Evolutionary conservation across 2,888 invertebrate species (phyloP).

Genomic region (Pinctada fucata): DNA sequence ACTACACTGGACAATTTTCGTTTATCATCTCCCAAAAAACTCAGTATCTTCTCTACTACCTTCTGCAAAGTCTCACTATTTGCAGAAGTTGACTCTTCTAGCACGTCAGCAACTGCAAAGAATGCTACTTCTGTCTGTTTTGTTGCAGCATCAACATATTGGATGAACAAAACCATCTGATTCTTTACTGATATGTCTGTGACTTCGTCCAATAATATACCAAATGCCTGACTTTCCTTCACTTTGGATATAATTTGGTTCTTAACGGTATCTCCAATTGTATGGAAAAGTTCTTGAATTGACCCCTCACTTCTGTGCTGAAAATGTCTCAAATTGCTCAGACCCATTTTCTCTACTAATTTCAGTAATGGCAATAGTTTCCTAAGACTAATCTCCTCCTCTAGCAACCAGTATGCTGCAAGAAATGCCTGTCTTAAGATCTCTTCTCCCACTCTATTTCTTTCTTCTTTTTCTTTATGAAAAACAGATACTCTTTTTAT

Average conservation of each 20-base stretch:
- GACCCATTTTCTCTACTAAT: conserved; percentile 6
- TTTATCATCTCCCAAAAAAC: conserved; percentile 1
- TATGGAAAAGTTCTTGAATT: conserved; percentile 17
- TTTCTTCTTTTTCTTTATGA: conserved; percentile 18
- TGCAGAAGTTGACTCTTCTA: conserved; percentile 13
- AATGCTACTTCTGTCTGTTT: conserved; percentile 1
- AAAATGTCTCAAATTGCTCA: neutral
- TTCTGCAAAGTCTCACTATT: conserved; percentile 25
- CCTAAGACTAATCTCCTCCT: conserved; percentile 14
- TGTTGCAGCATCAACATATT: conserved; percentile 1
- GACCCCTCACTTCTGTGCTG: conserved; percentile 8
- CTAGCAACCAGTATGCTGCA: conserved; percentile 27
- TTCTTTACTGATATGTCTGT: conserved; percentile 21
- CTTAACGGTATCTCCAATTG: conserved; percentile 19
- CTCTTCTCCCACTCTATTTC: conserved; percentile 4
- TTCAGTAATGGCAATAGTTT: conserved; percentile 6
- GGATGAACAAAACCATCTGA: conserved; percentile 23
- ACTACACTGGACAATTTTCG: conserved; percentile 17
- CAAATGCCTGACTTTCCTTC: neutral
- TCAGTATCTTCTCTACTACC: conserved; percentile 1
- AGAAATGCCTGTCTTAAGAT: conserved; percentile 8
- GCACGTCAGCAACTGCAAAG: conserved; percentile 17
- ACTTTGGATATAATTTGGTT: conserved; percentile 11
- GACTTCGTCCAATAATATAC: conserved; percentile 25
- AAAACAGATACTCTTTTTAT: conserved; percentile 8